Percentiles rank a stretch among this genome's conserved stretches.
Conservation (phyloP, 37 sponge, comb jelly and placozoan genomes). For the Axinella damicornis region DNA sequence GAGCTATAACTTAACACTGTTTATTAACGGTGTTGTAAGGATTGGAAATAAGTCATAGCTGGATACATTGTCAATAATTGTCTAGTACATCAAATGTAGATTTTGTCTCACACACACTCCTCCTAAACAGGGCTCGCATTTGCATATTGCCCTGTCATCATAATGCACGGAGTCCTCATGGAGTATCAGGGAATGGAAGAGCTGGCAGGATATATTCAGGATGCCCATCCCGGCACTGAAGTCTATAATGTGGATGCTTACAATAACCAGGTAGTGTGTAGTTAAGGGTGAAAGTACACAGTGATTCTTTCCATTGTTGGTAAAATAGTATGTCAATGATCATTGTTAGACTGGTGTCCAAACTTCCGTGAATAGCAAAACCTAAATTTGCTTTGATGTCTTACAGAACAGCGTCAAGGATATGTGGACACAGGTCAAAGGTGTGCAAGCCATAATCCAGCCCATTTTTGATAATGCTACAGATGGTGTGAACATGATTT, state of each 20-base stretch:
- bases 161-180: conserved; percentile 81
- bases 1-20: no score
- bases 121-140: not conserved
- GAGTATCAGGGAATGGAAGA: conserved; percentile 39
- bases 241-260: conserved; percentile 69
- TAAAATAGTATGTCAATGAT: no score
- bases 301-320: no score
- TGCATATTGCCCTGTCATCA: conserved; percentile 79
- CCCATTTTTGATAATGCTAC: conserved; percentile 57
- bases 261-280: not conserved
- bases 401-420: not conserved
- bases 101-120: no score
- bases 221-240: conserved; percentile 77
- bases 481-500: conserved; percentile 79
- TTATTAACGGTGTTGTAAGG: no score
- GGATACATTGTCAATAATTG: no score
- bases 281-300: no score
- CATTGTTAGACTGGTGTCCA: no score
- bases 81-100: no score
- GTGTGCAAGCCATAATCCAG: conserved; percentile 52
- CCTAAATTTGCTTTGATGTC: no score
- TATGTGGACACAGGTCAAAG: conserved; percentile 73
- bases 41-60: no score
- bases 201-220: conserved; percentile 40
- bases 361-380: no score